Evolutionary conservation across 2,888 invertebrate genomes (phyloP), one percentile per base, ranked within the genome.

Genomic region (Himalopsyche anomala): DNA sequence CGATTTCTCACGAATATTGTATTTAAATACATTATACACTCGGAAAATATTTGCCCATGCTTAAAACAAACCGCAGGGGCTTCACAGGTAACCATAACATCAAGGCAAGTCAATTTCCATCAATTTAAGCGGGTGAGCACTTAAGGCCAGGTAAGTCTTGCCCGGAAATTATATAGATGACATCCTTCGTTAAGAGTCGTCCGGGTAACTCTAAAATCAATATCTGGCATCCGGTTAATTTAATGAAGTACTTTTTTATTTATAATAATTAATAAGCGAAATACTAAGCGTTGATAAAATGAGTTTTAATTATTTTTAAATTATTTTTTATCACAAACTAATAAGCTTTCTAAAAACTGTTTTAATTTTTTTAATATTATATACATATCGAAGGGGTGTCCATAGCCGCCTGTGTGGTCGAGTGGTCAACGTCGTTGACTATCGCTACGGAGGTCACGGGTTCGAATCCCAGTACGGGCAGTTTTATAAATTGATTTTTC

Each of bases 21-120:
- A 28, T 62, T 28, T 62, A 62, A 62, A 62, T 62, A 62, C 8
- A 62, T 62, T 62, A 62, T 19, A 62, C 11, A 9, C 19, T 62
- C 28, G 2, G 28, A 19, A 62, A 62, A 62, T 28, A 62, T 62
- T 62, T 62, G 19, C 62, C 19, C 8, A 62, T 8, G 62, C n/a
- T 28, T 19, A 15, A 19, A 19, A 8, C 28, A 11, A 62, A 11
- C 62, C 62, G 62, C 62, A n/a, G 62, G 19, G 28, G 9, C 62
- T 62, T 62, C 11, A 6, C n/a, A 62, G 62, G 62, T 62, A 9
- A 28, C 62, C 11, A 62, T 19, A 62, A 62, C 62, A 62, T 62
- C 62, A 28, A 11, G 19, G 62, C 62, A 62, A 62, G 62, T 62
- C 62, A 62, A 62, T 62, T 62, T 19, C 28, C 62, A 62, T 62